Percentiles rank a stretch among this genome's conserved stretches.
Conservation (phyloP, 2,888 invertebrate genomes). For the Caradrina kadenii region DNA sequence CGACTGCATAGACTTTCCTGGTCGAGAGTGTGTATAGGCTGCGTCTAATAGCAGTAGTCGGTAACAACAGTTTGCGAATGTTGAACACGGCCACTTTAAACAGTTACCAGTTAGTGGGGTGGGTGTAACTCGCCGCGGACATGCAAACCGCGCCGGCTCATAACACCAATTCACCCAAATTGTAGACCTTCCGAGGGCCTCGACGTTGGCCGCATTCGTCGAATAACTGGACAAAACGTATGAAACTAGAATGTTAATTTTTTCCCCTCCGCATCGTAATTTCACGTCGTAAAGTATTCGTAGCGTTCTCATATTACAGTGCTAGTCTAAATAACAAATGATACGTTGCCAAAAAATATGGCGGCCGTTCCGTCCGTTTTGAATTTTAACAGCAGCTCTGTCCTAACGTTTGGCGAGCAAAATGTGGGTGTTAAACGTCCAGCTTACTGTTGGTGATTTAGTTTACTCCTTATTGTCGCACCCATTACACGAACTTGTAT, state of each 20-base stretch:
- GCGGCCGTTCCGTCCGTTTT: slow-evolving; percentile 47
- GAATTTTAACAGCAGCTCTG: slow-evolving; percentile 43
- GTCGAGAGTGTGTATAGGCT: slow-evolving; percentile 40
- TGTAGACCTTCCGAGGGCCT: slow-evolving; percentile 59
- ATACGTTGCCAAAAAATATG: slow-evolving; percentile 66
- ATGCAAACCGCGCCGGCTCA: slow-evolving; percentile 69
- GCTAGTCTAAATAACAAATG: slow-evolving; percentile 67
- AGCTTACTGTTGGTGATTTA: slow-evolving; percentile 25
- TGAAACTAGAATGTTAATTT: slow-evolving; percentile 69
- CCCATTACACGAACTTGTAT: neutral
- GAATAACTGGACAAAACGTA: slow-evolving; percentile 62
- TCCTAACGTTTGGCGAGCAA: slow-evolving; percentile 31
- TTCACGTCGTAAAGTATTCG: slow-evolving; percentile 67
- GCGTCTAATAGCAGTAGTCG: slow-evolving; percentile 54
- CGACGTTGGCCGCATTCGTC: slow-evolving; percentile 43
- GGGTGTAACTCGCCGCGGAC: slow-evolving; percentile 66
- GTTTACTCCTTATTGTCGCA: neutral
- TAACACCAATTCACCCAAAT: slow-evolving; percentile 68
- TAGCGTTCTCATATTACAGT: slow-evolving; percentile 63
- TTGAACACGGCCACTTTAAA: slow-evolving; percentile 74
- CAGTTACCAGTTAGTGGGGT: slow-evolving; percentile 62
- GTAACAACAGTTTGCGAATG: slow-evolving; percentile 58
- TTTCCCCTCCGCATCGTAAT: slow-evolving; percentile 69
- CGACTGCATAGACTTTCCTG: slow-evolving; percentile 29
- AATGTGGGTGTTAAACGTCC: slow-evolving; percentile 22